These are phyloP conservation scores for Ptychoptera albimana DNA, from an alignment of 2,888 invertebrate genomes.

Conservation along the genomic window DNA sequence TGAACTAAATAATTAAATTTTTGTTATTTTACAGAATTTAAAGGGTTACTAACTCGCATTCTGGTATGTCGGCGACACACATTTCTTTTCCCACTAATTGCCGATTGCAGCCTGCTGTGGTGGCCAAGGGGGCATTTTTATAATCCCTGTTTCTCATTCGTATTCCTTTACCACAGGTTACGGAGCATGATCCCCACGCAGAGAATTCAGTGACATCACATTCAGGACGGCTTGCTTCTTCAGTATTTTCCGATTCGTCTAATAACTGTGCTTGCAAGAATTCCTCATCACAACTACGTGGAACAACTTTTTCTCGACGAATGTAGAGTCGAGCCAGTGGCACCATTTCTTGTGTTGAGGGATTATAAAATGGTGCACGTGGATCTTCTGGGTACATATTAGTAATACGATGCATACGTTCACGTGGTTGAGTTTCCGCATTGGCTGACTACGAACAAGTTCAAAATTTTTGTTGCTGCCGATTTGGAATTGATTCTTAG, in stretches of 20 bases:
- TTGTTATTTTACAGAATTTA: background rate
- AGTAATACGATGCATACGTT: slow-evolving; percentile 79
- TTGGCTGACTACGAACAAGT: slow-evolving; percentile 51
- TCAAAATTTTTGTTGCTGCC: background rate
- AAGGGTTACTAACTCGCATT: slow-evolving; percentile 48
- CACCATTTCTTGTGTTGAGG: slow-evolving; percentile 46
- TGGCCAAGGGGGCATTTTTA: slow-evolving; percentile 51
- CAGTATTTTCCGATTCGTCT: slow-evolving; percentile 50
- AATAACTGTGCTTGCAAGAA: slow-evolving; percentile 39
- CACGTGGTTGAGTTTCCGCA: slow-evolving; percentile 57
- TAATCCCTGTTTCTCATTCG: slow-evolving; percentile 63
- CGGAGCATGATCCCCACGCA: slow-evolving; percentile 66
- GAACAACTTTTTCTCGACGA: slow-evolving; percentile 53
- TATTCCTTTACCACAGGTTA: slow-evolving; percentile 75
- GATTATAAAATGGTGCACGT: slow-evolving; percentile 82
- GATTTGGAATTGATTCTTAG: background rate
- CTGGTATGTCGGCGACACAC: slow-evolving; percentile 62
- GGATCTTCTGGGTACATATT: slow-evolving; percentile 82
- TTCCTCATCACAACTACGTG: slow-evolving; percentile 55
- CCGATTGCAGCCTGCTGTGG: slow-evolving; percentile 47
- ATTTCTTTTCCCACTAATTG: slow-evolving; percentile 78
- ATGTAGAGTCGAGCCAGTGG: slow-evolving; percentile 76
- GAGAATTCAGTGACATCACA: slow-evolving; percentile 64
- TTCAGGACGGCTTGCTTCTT: slow-evolving; percentile 45
- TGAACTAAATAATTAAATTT: background rate